A percentile compares a stretch with the other conserved stretches of the same genome.
phyloP scores from a whole-genome alignment of 2,888 invertebrate genomes.

The Meghimatium bilineatum region DNA sequence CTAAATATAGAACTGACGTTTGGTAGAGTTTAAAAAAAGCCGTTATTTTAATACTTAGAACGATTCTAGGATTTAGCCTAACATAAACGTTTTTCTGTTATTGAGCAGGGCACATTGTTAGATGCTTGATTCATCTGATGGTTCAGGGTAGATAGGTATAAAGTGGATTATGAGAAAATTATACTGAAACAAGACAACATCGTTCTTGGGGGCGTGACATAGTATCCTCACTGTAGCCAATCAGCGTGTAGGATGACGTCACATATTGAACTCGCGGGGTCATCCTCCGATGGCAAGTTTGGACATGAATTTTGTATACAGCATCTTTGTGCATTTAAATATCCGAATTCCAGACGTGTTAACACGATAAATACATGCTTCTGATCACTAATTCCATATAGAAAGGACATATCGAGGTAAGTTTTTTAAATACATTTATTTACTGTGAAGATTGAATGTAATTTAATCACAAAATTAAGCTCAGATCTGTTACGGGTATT shows the following conservation, averaged over 20 bases:
- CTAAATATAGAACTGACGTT: slow-evolving; percentile 46
- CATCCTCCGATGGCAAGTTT: background rate
- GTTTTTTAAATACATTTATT: background rate
- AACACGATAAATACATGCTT: background rate
- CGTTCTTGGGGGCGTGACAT: slow-evolving; percentile 1
- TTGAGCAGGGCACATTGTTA: too few relatives aligned
- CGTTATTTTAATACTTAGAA: background rate
- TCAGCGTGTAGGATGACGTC: slow-evolving; percentile 2
- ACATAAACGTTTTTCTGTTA: too few relatives aligned
- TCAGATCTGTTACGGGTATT: background rate
- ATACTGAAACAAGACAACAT: background rate
- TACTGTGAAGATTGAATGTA: background rate
- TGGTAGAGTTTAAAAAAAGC: background rate
- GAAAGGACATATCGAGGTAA: background rate
- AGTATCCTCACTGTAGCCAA: background rate
- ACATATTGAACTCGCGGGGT: background rate
- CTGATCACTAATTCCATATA: background rate
- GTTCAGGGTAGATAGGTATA: background rate
- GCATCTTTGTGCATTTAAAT: slow-evolving; percentile 21
- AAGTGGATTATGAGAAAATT: background rate
- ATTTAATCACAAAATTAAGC: background rate
- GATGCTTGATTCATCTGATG: too few relatives aligned
- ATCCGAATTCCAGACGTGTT: background rate
- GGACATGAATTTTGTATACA: background rate
- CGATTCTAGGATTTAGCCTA: background rate